Conservation (phyloP, 1,140 invertebrate species). For the Rhagoletis pomonella region DNA sequence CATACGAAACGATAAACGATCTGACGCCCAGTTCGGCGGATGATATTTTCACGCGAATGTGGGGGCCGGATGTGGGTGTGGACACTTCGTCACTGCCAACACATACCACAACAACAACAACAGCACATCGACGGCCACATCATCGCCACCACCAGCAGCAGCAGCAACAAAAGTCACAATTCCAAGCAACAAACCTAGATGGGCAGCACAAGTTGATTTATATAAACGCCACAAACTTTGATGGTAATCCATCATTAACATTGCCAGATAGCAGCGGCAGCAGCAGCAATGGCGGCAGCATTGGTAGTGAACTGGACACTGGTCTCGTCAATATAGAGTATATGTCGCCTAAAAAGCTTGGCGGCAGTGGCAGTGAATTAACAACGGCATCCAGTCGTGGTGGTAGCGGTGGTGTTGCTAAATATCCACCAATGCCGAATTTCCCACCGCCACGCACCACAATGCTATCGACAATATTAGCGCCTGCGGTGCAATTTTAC, state of each 20-base stretch:
- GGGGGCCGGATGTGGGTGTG: conserved; percentile 56
- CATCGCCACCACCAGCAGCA: conserved; percentile 62
- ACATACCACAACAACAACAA: conserved; percentile 55
- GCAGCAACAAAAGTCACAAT: conserved; percentile 49
- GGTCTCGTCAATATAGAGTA: conserved; percentile 50
- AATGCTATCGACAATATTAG: too few relatives aligned
- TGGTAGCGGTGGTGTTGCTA: conserved; percentile 51
- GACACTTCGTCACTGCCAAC: conserved; percentile 55
- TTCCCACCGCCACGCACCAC: conserved; percentile 67
- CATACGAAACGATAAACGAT: conserved; percentile 69
- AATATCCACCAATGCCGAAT: conserved; percentile 63
- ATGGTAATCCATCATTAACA: conserved; percentile 54
- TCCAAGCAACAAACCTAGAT: conserved; percentile 53
- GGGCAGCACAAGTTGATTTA: conserved; percentile 57
- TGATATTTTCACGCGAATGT: conserved; percentile 66
- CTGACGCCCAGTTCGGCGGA: conserved; percentile 66
- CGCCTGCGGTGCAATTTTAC: too few relatives aligned
- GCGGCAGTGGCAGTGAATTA: too few relatives aligned
- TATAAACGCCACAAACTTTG: conserved; percentile 57
- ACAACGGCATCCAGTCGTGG: conserved; percentile 59
- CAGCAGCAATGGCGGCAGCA: conserved; percentile 15
- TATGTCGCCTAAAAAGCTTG: conserved; percentile 52
- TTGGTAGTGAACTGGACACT: conserved; percentile 56
- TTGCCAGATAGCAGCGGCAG: conserved; percentile 14
- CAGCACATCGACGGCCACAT: conserved; percentile 60